Conservation (phyloP, 2,113 vertebrate genomes). For the Brachypteracias leptosomus region DNA sequence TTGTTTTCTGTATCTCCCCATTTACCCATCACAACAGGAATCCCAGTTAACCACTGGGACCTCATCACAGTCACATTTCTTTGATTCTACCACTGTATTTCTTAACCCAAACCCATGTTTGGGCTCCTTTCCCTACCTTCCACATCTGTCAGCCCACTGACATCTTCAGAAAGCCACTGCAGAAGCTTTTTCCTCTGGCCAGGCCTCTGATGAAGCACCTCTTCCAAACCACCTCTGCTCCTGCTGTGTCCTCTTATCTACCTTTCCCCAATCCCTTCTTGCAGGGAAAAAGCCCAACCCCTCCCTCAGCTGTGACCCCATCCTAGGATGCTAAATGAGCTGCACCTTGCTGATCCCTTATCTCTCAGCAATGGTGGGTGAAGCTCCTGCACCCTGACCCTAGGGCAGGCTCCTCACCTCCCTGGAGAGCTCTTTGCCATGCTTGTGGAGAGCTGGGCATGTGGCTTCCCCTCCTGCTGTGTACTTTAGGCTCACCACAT, state of each 20-base stretch:
- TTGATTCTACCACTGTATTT: not conserved
- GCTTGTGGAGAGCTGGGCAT: not conserved
- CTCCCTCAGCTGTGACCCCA: not conserved
- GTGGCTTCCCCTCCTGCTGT: fast-evolving
- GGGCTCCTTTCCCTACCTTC: not conserved
- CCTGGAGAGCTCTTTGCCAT: not conserved
- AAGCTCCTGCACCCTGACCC: not conserved
- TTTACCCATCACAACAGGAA: not conserved
- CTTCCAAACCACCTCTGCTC: not conserved
- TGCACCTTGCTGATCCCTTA: not conserved
- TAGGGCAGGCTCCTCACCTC: not conserved
- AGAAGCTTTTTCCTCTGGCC: not conserved
- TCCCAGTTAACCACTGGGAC: not conserved
- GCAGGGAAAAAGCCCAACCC: not conserved
- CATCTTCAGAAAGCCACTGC: not conserved
- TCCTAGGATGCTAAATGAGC: not conserved
- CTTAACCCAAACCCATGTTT: not conserved
- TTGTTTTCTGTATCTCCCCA: not conserved
- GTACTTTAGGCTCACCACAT: not conserved
- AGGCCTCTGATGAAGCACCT: not conserved
- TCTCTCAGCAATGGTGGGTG: not conserved
- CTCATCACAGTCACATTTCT: not conserved
- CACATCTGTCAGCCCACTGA: not conserved
- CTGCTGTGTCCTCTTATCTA: not conserved
- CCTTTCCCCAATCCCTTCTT: not conserved